Evolutionary conservation across 2,797 vertebrate genomes (phyloP).

Genomic region (Pantherophis vulpinus): DNA sequence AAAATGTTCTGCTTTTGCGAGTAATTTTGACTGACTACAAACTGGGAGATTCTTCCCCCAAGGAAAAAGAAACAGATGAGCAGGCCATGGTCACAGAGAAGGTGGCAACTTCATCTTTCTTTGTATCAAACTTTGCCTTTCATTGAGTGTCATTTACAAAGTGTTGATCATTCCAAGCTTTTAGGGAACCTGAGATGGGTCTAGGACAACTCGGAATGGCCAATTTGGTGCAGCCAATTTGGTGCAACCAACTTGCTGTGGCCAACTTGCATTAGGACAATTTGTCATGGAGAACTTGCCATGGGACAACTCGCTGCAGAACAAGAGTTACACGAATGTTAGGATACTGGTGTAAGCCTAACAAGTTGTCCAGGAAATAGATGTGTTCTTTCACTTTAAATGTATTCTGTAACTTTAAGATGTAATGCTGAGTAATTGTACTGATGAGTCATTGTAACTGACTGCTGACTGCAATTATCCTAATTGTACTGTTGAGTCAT

Average conservation of each 20-base stretch:
- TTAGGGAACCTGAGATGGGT: constrained; percentile 31
- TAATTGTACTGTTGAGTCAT: too few species aligned
- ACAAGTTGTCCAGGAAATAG: too few species aligned
- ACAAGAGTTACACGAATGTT: neutral
- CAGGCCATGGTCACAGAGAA: constrained; percentile 19
- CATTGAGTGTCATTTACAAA: constrained; percentile 34
- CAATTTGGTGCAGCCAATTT: neutral
- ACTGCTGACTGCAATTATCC: too few species aligned
- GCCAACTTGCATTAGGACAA: neutral
- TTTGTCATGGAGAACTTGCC: neutral
- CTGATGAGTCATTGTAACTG: too few species aligned
- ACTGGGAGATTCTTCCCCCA: neutral
- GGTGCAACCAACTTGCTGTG: neutral
- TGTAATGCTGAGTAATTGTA: too few species aligned
- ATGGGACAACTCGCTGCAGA: neutral
- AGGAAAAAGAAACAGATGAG: constrained; percentile 24
- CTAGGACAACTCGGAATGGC: neutral
- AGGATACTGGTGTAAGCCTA: too few species aligned
- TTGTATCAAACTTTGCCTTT: constrained; percentile 48
- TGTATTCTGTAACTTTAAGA: too few species aligned
- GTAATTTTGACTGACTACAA: neutral
- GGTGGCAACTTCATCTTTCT: constrained; percentile 37
- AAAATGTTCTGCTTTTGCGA: constrained; percentile 23
- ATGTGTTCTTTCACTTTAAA: too few species aligned
- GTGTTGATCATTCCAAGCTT: constrained; percentile 47